phyloP scores from a whole-genome alignment of 2,797 vertebrate species.

The Bovichtus variegatus region DNA sequence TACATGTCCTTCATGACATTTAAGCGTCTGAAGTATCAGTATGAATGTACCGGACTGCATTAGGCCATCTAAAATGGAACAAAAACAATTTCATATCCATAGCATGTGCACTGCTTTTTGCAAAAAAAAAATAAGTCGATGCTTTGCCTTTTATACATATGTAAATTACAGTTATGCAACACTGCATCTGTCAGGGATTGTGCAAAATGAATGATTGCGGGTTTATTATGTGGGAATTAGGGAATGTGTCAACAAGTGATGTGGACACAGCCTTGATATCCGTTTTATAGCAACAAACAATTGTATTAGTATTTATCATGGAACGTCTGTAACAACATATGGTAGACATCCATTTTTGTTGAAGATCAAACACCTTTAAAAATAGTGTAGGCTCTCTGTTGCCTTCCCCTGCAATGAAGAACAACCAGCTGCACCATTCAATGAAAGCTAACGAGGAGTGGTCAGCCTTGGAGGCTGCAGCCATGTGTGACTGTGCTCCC shows the following conservation, averaged over 20 bases:
- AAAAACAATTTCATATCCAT: not conserved
- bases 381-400: constrained; percentile 1
- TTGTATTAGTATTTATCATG: not conserved
- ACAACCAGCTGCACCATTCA: constrained; percentile 8
- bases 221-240: not conserved
- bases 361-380: not conserved
- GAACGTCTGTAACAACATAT: not conserved
- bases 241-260: not conserved
- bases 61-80: not conserved
- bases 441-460: constrained; percentile 36
- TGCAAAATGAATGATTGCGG: not conserved
- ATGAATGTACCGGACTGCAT: not conserved
- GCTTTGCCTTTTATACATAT: not conserved
- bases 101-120: not conserved
- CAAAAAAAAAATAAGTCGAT: not conserved
- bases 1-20: not conserved
- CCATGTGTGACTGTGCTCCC: constrained; percentile 47
- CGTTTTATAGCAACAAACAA: not conserved
- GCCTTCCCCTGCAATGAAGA: constrained; percentile 6
- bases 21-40: not conserved
- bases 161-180: constrained; percentile 4
- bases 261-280: not conserved
- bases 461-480: constrained; percentile 53
- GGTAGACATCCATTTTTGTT: not conserved
- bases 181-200: not conserved